Evolutionary conservation across 2,797 vertebrate genomes (phyloP), one percentile per base, ranked within the genome.

Genomic region (Platyrinchus mystaceus): DNA sequence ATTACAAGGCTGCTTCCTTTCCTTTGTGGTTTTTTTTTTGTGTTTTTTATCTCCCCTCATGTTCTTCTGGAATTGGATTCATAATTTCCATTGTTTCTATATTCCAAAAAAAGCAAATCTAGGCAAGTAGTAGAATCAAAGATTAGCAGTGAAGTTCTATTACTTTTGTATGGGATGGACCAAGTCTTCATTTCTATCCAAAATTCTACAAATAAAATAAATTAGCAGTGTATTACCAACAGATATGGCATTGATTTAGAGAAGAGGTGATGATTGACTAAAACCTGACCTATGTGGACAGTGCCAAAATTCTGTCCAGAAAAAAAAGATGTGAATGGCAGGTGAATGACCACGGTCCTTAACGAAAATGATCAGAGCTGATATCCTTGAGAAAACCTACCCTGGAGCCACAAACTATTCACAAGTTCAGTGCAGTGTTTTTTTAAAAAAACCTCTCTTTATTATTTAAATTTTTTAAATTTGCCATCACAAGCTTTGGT

Each of bases 171-270:
- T 62, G 52, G 12, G 27, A 63, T 14, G 4, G 53, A 22, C 55
- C n/a, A 80, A 75, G 59, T 66, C 30, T 59, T 87, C 52, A 62
- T 76, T 70, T 27, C 36, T 43, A 78, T 56, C 14, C 10, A 70
- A 88, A 68, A 84, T 80, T 84, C 53, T 84, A 76, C 53, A 84
- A 75, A 84, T 30, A 88, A 71, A 88, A 76, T 76, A 67, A 93
- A 75, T 90, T 62, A 84, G 7, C 36, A 39, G n/a, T 70, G 32
- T 47, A 49, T 70, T 63, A 80, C 43, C 39, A 47, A 28, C 52
- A 80, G 71, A 70, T 28, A n/a, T 34, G 28, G 15, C 18, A 47
- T 17, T 60, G 17, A n/a, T 68, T 52, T 78, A 53, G 56, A 87
- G 39, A 68, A 27, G 24, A 75, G 30, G 43, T 23, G 26, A 68